phyloP scores from a whole-genome alignment of 2,113 vertebrate species.

The Percina caprodes region DNA sequence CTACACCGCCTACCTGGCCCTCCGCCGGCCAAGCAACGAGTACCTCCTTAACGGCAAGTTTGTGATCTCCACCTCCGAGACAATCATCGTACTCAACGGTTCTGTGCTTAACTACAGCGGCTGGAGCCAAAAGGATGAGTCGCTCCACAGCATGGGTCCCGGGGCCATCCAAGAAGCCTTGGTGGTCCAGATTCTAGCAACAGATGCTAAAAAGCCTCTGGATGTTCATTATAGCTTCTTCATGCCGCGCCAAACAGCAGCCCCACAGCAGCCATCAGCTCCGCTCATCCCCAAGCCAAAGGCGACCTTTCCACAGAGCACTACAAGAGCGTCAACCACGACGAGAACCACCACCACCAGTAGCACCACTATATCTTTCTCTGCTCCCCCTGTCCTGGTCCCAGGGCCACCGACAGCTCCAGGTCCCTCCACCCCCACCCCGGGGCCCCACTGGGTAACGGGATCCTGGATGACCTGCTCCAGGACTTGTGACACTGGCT shows the following conservation, averaged over 20 bases:
- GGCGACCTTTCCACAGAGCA: background rate
- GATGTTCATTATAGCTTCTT: slow-evolving; percentile 97
- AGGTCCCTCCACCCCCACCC: slow-evolving; percentile 43
- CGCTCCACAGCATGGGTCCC: slow-evolving; percentile 94
- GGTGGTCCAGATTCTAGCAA: slow-evolving; percentile 93
- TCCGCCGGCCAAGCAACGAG: slow-evolving; percentile 90
- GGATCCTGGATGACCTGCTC: slow-evolving; percentile 95
- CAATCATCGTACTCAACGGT: slow-evolving; percentile 92
- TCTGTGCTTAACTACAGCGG: slow-evolving; percentile 98
- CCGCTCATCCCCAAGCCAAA: slow-evolving; percentile 24
- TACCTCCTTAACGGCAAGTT: slow-evolving; percentile 98
- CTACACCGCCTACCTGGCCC: slow-evolving; percentile 94
- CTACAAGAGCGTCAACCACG: slow-evolving; percentile 38
- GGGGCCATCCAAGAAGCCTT: slow-evolving; percentile 89
- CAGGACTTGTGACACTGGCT: slow-evolving; percentile 95
- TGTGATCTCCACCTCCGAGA: slow-evolving; percentile 98
- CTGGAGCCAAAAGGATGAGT: slow-evolving; percentile 96
- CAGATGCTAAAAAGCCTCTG: slow-evolving; percentile 89
- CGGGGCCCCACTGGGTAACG: slow-evolving; percentile 90
- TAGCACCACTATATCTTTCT: slow-evolving; percentile 43
- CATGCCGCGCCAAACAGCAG: slow-evolving; percentile 85
- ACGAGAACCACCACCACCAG: slow-evolving; percentile 53
- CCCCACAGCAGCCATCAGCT: slow-evolving; percentile 60
- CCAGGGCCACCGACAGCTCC: slow-evolving; percentile 65
- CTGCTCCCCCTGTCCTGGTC: slow-evolving; percentile 74